These are phyloP conservation scores for Collichthys lucidus DNA, from an alignment of 2,113 vertebrate genomes.

Conservation along the genomic window DNA sequence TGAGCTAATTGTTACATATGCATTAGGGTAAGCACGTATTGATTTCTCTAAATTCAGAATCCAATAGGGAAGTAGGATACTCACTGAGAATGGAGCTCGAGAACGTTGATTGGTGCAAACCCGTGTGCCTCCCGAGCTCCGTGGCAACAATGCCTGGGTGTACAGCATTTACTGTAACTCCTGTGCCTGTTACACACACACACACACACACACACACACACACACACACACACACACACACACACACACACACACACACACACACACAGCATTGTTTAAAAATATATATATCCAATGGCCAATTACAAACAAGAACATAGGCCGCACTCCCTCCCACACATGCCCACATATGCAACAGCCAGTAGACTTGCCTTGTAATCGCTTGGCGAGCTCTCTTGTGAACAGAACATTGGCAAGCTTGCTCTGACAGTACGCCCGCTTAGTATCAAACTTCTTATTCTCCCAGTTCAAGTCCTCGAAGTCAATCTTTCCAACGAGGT, in stretches of 20 bases:
- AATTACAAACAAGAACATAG: constrained; percentile 56
- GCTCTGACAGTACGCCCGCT: constrained; percentile 91
- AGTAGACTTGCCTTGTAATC: constrained; percentile 84
- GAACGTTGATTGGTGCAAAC: constrained; percentile 87
- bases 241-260: constrained; percentile 52
- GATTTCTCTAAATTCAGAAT: constrained; percentile 44
- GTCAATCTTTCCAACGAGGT: constrained; percentile 87
- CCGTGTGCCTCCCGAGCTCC: constrained; percentile 88
- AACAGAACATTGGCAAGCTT: constrained; percentile 90
- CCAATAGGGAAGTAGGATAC: constrained; percentile 53
- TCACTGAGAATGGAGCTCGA: constrained; percentile 87
- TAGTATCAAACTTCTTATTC: constrained; percentile 87
- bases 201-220: constrained; percentile 49
- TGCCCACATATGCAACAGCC: constrained; percentile 67
- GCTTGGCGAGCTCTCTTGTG: constrained; percentile 87
- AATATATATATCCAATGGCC: constrained; percentile 50
- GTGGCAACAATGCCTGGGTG: constrained; percentile 90
- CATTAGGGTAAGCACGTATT: constrained; percentile 28
- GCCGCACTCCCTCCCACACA: constrained; percentile 64
- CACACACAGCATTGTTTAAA: constrained; percentile 34
- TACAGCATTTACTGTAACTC: constrained; percentile 86
- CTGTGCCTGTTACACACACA: constrained; percentile 80
- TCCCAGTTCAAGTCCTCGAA: constrained; percentile 91
- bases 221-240: constrained; percentile 41
- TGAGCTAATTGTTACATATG: background rate